phyloP scores from a whole-genome alignment of 2,113 vertebrate genomes.

The Apodemus sylvaticus region DNA sequence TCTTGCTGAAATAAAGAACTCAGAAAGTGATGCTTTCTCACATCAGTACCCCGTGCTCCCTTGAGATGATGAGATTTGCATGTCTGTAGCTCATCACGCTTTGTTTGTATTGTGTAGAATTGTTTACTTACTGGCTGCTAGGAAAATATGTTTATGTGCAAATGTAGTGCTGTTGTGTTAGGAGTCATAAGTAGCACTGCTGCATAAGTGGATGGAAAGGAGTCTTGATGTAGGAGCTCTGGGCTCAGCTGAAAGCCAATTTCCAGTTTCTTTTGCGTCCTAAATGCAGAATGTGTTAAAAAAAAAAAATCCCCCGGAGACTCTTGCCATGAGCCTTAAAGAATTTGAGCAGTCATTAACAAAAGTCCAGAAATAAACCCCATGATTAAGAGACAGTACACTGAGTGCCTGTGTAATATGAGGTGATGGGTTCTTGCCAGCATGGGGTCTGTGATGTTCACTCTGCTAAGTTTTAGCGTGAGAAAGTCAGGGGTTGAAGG shows the following conservation, averaged over 20 bases:
- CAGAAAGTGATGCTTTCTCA: not conserved
- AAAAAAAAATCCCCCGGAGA: conserved; percentile 7
- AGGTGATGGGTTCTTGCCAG: not conserved
- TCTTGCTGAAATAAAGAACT: not conserved
- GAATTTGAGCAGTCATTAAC: not conserved
- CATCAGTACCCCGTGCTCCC: not conserved
- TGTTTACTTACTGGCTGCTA: not conserved
- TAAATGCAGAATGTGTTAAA: conserved; percentile 35
- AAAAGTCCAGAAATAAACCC: conserved; percentile 51
- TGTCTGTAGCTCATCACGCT: not conserved
- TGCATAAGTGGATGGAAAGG: not conserved
- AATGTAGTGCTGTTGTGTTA: not conserved
- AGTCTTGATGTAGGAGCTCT: not conserved
- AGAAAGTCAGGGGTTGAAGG: not conserved
- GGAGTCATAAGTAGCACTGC: not conserved
- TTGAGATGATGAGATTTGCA: not conserved
- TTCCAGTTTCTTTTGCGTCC: not conserved
- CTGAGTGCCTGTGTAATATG: not conserved
- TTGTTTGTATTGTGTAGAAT: not conserved
- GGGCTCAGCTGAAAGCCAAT: not conserved
- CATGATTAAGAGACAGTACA: not conserved
- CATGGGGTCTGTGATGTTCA: not conserved
- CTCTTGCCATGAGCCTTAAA: not conserved
- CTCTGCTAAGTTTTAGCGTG: not conserved
- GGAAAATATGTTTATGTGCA: not conserved